Conservation (phyloP, 2,797 vertebrate genomes). For the Rhabdomys pumilio region DNA sequence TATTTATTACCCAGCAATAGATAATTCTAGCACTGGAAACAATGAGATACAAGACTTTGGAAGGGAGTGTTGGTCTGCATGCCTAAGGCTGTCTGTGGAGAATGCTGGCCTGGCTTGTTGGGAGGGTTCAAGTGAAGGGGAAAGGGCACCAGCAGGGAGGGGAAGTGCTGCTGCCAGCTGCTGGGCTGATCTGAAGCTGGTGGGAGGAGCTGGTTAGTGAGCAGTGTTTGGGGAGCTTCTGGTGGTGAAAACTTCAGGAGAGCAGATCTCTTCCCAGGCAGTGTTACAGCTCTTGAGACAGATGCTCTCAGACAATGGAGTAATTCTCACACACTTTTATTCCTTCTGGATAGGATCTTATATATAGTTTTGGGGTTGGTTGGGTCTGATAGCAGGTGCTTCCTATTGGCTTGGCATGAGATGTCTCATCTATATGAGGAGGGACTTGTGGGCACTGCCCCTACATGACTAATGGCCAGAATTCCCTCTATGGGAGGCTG, state of each 20-base stretch:
- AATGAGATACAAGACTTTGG: background rate
- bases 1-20: background rate
- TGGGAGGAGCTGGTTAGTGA: background rate
- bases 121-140: background rate
- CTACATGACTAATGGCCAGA: background rate
- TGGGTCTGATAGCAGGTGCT: background rate
- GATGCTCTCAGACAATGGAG: background rate
- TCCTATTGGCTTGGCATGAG: background rate
- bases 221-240: background rate
- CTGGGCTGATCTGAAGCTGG: no score
- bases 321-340: background rate
- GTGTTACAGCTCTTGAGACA: background rate
- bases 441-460: background rate
- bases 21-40: background rate
- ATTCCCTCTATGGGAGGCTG: background rate
- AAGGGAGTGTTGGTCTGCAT: background rate
- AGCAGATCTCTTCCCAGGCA: background rate
- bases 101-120: no score
- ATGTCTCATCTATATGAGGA: background rate
- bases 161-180: no score
- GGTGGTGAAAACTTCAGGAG: background rate
- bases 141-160: background rate
- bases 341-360: background rate
- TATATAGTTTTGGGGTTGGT: background rate
- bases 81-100: background rate